phyloP scores from a whole-genome alignment of 2,888 invertebrate species.

The Andrena haemorrhoa region DNA sequence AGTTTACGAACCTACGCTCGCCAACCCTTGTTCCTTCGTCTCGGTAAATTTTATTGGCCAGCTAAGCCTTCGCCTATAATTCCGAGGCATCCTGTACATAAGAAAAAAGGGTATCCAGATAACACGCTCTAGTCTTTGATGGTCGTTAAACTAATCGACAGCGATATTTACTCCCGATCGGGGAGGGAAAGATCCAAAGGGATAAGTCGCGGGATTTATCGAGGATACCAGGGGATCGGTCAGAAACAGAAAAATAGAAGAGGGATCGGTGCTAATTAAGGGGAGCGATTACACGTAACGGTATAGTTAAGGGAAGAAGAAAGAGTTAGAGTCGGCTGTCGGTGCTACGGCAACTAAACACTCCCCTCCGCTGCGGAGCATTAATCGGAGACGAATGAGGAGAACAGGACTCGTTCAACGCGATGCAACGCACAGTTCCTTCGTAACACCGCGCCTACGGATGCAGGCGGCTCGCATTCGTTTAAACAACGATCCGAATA shows the following conservation, averaged over 20 bases:
- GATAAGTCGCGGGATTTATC: conserved; percentile 57
- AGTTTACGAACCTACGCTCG: too few species aligned
- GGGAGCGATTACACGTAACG: conserved; percentile 77
- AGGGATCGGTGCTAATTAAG: conserved; percentile 73
- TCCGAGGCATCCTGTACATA: too few species aligned
- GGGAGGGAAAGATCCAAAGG: conserved; percentile 35
- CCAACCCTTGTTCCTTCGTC: too few species aligned
- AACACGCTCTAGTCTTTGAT: not conserved
- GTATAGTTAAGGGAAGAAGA: conserved; percentile 76
- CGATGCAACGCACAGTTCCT: conserved; percentile 24
- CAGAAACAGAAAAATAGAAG: conserved; percentile 70
- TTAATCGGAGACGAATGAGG: conserved; percentile 43
- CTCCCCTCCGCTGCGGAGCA: conserved; percentile 31
- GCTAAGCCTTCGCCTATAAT: too few species aligned
- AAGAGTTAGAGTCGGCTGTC: conserved; percentile 66
- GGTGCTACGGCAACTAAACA: conserved; percentile 52
- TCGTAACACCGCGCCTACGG: not conserved
- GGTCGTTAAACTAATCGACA: conserved; percentile 38
- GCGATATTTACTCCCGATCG: conserved; percentile 38
- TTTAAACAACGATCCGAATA: not conserved
- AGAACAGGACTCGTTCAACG: conserved; percentile 38
- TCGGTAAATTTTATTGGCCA: too few species aligned
- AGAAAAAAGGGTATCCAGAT: too few species aligned
- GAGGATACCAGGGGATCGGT: conserved; percentile 56
- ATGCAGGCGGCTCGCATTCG: not conserved